Percentiles rank a stretch among this genome's conserved stretches.
Conservation (phyloP, 2,888 invertebrate genomes). For the Odontocerum albicorne region DNA sequence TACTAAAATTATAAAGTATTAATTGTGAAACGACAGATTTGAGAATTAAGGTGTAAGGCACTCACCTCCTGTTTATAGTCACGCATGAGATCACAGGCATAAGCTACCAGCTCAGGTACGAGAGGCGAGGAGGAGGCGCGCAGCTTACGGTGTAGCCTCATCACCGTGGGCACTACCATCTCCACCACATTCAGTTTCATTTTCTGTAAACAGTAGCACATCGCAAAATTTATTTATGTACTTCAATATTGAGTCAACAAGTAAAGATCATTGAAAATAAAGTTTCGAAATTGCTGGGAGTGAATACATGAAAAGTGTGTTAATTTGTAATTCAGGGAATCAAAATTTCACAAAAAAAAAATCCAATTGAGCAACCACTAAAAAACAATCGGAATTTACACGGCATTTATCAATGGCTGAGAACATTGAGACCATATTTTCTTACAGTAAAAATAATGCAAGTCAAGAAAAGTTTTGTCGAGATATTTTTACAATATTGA, state of each 20-base stretch:
- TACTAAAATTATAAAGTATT: background rate
- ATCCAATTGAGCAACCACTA: too few relatives aligned
- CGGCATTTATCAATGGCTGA: too few relatives aligned
- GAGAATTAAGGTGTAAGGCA: background rate
- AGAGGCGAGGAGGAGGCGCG: conserved; percentile 49
- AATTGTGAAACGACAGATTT: background rate
- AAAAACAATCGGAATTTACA: too few relatives aligned
- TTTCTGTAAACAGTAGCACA: conserved; percentile 43
- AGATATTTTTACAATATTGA: too few relatives aligned
- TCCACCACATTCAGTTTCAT: conserved; percentile 68
- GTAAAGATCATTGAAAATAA: too few relatives aligned
- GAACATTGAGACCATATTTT: too few relatives aligned
- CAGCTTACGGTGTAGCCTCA: conserved; percentile 62
- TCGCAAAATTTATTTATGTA: background rate
- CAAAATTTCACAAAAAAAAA: too few relatives aligned
- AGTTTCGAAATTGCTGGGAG: too few relatives aligned
- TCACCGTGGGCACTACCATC: conserved; percentile 65
- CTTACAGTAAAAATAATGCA: too few relatives aligned
- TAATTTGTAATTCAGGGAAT: too few relatives aligned
- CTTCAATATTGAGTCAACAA: background rate
- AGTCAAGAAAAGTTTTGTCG: too few relatives aligned
- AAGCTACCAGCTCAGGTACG: conserved; percentile 50
- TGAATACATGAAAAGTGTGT: too few relatives aligned
- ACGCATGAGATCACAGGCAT: conserved; percentile 52
- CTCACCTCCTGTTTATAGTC: conserved; percentile 56